Evolutionary conservation across 2,113 vertebrate genomes (phyloP).

Genomic region (Channa maculata): DNA sequence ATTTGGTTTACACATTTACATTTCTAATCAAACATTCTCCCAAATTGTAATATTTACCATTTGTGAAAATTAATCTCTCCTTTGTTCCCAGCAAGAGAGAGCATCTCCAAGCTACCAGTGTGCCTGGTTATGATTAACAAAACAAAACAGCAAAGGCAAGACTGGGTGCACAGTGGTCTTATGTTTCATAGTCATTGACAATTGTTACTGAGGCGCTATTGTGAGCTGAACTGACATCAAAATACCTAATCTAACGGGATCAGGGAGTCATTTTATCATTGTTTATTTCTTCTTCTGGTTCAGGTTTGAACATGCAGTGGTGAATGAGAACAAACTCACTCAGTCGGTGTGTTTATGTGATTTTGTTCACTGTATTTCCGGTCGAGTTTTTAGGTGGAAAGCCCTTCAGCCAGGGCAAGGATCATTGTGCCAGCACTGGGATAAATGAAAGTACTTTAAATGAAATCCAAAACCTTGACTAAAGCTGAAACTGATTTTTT

Average conservation of each 20-base stretch:
- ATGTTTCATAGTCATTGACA: neutral
- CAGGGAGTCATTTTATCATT: too few species aligned
- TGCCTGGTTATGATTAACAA: neutral
- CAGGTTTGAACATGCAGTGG: too few species aligned
- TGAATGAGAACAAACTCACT: too few species aligned
- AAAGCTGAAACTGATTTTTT: conserved; percentile 26
- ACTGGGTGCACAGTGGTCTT: neutral
- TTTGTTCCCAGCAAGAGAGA: neutral
- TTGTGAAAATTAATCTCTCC: too few species aligned
- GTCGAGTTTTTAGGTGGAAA: neutral
- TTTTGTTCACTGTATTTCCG: too few species aligned
- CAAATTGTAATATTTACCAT: too few species aligned
- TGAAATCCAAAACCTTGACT: neutral
- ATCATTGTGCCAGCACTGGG: neutral
- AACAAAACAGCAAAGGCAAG: neutral
- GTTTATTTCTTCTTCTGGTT: too few species aligned
- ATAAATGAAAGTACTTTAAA: neutral
- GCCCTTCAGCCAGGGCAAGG: neutral
- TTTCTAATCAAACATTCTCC: too few species aligned
- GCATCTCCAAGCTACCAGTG: neutral
- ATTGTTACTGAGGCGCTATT: neutral
- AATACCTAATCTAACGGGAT: too few species aligned
- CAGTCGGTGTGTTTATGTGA: neutral
- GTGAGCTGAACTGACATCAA: too few species aligned
- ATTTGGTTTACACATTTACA: too few species aligned